Evolutionary conservation across 2,113 vertebrate genomes (phyloP).

Genomic region (Sakesphorus luctuosus): DNA sequence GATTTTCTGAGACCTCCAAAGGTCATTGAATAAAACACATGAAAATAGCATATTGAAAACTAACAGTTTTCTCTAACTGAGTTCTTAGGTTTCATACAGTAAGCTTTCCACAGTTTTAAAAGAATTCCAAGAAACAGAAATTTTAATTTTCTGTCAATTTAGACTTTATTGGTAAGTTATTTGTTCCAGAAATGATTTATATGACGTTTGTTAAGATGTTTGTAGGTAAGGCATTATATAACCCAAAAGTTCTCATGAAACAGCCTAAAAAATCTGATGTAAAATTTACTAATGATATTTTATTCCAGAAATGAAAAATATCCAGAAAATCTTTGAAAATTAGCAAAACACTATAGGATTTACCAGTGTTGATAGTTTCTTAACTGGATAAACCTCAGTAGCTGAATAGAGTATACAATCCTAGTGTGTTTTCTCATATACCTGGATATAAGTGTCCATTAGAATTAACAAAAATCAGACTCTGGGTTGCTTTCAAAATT

Average conservation of each 20-base stretch:
- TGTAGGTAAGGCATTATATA: neutral
- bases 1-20: neutral
- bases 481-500: neutral
- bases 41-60: neutral
- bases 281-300: neutral
- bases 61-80: neutral
- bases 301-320: neutral
- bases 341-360: neutral
- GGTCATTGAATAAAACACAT: neutral
- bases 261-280: neutral
- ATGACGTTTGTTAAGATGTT: neutral
- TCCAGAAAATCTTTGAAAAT: neutral
- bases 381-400: neutral
- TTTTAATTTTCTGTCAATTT: neutral
- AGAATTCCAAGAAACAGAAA: neutral
- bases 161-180: neutral
- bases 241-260: neutral
- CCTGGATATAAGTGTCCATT: too few species aligned
- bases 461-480: neutral
- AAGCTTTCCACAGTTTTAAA: neutral
- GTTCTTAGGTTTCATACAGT: neutral
- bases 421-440: neutral
- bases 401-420: neutral
- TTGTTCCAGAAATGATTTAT: neutral
- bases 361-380: accelerated